Percentiles rank a stretch among this genome's conserved stretches.
These are phyloP conservation scores for Pyrrhia umbra DNA, from an alignment of 2,888 invertebrate genomes.

Conservation along the genomic window DNA sequence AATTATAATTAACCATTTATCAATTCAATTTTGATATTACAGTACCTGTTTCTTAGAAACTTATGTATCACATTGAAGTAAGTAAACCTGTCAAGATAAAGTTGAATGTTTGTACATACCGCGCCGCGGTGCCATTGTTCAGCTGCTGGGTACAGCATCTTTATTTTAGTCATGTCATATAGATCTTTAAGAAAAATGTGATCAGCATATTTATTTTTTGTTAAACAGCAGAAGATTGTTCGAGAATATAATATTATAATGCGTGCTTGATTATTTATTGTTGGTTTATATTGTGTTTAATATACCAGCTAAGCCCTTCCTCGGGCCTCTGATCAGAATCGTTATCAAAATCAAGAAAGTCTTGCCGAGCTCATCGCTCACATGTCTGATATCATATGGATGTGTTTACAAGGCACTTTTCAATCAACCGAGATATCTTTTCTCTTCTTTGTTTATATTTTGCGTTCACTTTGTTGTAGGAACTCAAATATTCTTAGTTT, in stretches of 20 bases:
- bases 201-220: slow-evolving; percentile 60
- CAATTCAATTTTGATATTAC: slow-evolving; percentile 75
- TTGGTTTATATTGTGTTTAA: slow-evolving; percentile 33
- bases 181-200: slow-evolving; percentile 56
- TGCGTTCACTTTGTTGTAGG: slow-evolving; percentile 46
- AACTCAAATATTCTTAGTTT: slow-evolving; percentile 42
- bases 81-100: slow-evolving; percentile 88
- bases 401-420: slow-evolving; percentile 68
- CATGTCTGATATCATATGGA: slow-evolving; percentile 58
- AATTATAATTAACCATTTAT: slow-evolving; percentile 66
- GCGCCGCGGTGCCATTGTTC: slow-evolving; percentile 77
- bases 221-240: slow-evolving; percentile 39
- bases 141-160: slow-evolving; percentile 67
- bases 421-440: slow-evolving; percentile 66
- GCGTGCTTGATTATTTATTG: slow-evolving; percentile 28
- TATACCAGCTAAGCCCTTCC: slow-evolving; percentile 46
- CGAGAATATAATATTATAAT: slow-evolving; percentile 27
- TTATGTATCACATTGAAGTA: slow-evolving; percentile 78
- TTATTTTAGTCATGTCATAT: slow-evolving; percentile 62
- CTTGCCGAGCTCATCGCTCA: slow-evolving; percentile 69
- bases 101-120: slow-evolving; percentile 77
- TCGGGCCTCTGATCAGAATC: slow-evolving; percentile 63
- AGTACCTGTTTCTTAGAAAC: slow-evolving; percentile 79
- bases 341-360: slow-evolving; percentile 67
- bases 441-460: slow-evolving; percentile 53